Evolutionary conservation across 2,888 invertebrate genomes (phyloP), one percentile per base, ranked within the genome.

Genomic region (Clepsis dumicolana): DNA sequence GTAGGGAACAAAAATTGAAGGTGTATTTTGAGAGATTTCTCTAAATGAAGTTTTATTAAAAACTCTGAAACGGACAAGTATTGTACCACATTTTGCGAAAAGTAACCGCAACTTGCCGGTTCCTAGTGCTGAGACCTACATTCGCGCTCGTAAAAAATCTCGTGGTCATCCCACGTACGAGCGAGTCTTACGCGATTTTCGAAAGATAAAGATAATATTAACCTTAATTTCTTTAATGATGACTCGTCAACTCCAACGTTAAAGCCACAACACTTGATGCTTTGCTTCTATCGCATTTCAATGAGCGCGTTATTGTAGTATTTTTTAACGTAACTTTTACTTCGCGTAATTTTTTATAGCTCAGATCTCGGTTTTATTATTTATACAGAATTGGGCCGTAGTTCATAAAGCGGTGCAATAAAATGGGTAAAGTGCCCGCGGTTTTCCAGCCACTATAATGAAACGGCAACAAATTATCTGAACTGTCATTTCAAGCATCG

Each of bases 151-250:
- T 67, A 52, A 68, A 63, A 62, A 64, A 53, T 44, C 29, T 41
- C 57, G 59, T 59, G 68, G 64, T 64, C 68, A 50, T 62, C 27
- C 44, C 65, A 61, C 61, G 48, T 66, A 48, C 16, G 16, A 38
- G 25, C 52, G 44, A 25, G 18, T 18, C 56, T 57, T 32, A 38
- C 24, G 48, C 21, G 48, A 32, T 63, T 59, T 59, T 50, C 16
- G 18, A 32, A 64, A 29, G 35, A 56, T 61, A 54, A 60, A 29
- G 4, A 50, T 29, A 62, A 63, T 63, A 54, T 56, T 67, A 64
- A 68, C 63, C 64, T 68, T 68, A 41, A 68, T 68, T 57, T 59
- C 29, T 32, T 29, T 21, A 24, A 38, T 38, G 44, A 27, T 68
- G 68, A 68, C 52, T 68, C 68, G 57, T 44, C 64, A 64, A n/a